Base-by-base conservation (phyloP, 2,113 vertebrate species). In the Nycticebus coucang region DNA sequence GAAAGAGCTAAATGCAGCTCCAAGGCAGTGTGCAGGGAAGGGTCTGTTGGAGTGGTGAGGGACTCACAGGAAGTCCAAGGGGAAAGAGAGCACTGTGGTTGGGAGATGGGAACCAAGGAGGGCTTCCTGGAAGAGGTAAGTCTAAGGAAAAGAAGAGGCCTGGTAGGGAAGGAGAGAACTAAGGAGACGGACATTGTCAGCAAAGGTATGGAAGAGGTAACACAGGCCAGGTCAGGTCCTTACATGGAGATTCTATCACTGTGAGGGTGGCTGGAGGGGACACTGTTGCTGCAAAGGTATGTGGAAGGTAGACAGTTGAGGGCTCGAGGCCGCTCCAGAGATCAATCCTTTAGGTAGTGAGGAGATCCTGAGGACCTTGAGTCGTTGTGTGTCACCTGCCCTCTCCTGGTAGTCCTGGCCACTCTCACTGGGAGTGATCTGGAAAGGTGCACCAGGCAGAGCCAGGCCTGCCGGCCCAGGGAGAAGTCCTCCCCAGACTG, bases 61-160 rank as follows among this genome's bases (percentile, higher is more conserved):
- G 50, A 41, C 59, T 60, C 66, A 62, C 4, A 3, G 55, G 59
- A 89, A 94, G 89, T 64, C 21, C 28, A 17, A 66, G 71, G 12
- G 85, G 33, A 72, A 57, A 37, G 41, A 77, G 35, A 22, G n/a
- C 28, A 2, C 14, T 9, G 12, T 15, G 6, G 12, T 28, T 41
- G 17, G 30, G 2, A 14, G 7, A 4, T 66, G 55, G 69, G 18
- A 7, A 3, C 35, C 22, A 26, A 24, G 69, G 18, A 86, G 22
- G 35, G 24, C 72, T 91, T 90, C 89, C 88, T 35, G 33, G 41
- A 95, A 69, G 69, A 92, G 64, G 30, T 33, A 35, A 68, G 37
- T 50, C 50, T 80, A 30, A 30, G 41, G 69, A 72, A 26, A 59
- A 68, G 68, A 68, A 80, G 59, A 68, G 45, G 11, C 24, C 26